phyloP scores from a whole-genome alignment of 2,797 vertebrate species.

The Paedocypris micromegethes region DNA sequence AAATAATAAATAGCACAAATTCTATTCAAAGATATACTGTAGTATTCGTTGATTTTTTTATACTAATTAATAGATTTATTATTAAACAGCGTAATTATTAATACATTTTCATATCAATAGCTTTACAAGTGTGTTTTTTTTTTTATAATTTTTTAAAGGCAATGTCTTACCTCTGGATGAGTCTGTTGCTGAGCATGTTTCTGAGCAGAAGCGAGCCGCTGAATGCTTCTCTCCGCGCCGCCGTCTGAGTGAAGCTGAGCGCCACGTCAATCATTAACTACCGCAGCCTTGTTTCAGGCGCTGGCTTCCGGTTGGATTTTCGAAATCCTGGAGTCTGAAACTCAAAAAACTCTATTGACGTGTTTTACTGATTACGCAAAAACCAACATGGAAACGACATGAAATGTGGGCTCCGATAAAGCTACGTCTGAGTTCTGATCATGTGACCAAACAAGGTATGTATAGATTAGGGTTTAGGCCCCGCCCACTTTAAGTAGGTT shows the following conservation, averaged over 20 bases:
- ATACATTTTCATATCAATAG: too few species aligned
- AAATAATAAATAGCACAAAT: too few species aligned
- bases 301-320: conserved; percentile 6
- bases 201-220: conserved; percentile 1
- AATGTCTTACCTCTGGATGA: conserved; percentile 55
- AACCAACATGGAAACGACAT: too few species aligned
- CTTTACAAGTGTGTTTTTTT: neutral
- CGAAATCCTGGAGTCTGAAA: neutral
- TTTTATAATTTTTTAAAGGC: neutral
- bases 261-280: conserved; percentile 66
- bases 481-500: conserved; percentile 50
- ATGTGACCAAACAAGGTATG: conserved; percentile 47
- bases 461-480: conserved; percentile 22
- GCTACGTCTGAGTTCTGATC: conserved; percentile 44
- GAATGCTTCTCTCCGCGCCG: conserved; percentile 60
- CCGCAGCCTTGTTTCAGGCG: conserved; percentile 6
- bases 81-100: too few species aligned
- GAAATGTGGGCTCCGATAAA: too few species aligned
- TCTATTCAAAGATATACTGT: too few species aligned
- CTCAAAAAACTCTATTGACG: too few species aligned
- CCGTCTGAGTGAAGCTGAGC: conserved; percentile 60
- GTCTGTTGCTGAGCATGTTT: conserved; percentile 42
- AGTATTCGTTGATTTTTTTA: too few species aligned
- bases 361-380: too few species aligned
- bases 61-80: too few species aligned